Conservation (phyloP, 2,113 vertebrate species). For the Turdus rufiventris region DNA sequence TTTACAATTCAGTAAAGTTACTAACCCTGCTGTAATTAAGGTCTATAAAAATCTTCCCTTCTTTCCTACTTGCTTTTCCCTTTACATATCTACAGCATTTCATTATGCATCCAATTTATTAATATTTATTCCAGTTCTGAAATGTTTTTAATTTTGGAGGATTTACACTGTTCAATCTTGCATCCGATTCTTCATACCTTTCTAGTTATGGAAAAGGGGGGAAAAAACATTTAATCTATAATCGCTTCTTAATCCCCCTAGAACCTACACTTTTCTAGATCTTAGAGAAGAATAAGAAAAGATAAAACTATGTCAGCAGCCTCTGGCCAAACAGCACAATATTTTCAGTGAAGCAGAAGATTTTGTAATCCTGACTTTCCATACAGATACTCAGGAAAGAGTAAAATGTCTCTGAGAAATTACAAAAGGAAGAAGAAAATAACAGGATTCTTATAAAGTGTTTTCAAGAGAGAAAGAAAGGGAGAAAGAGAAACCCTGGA, state of each 20-base stretch:
- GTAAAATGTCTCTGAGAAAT: not conserved
- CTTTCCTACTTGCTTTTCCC: slow-evolving; percentile 66
- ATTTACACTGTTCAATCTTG: slow-evolving; percentile 61
- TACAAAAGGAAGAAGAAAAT: not conserved
- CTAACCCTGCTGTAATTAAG: slow-evolving; percentile 79
- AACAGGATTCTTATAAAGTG: not conserved
- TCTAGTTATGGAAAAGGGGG: slow-evolving; percentile 21
- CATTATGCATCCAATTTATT: slow-evolving; percentile 70
- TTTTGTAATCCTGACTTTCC: not conserved
- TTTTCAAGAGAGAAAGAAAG: not conserved
- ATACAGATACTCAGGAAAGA: not conserved
- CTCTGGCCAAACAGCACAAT: not conserved
- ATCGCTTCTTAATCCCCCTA: not conserved
- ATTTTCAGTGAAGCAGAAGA: not conserved
- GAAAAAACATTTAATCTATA: not conserved
- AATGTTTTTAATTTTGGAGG: slow-evolving; percentile 68
- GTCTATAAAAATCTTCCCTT: slow-evolving; percentile 71
- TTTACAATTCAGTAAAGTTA: slow-evolving; percentile 81
- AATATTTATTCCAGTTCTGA: slow-evolving; percentile 74
- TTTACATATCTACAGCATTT: slow-evolving; percentile 66
- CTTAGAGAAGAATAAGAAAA: not conserved
- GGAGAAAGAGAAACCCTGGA: not conserved
- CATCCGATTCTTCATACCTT: slow-evolving; percentile 48
- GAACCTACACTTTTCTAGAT: slow-evolving; percentile 18
- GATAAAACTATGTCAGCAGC: not conserved